phyloP scores from a whole-genome alignment of 2,888 invertebrate genomes.

The Colletes collaris region DNA sequence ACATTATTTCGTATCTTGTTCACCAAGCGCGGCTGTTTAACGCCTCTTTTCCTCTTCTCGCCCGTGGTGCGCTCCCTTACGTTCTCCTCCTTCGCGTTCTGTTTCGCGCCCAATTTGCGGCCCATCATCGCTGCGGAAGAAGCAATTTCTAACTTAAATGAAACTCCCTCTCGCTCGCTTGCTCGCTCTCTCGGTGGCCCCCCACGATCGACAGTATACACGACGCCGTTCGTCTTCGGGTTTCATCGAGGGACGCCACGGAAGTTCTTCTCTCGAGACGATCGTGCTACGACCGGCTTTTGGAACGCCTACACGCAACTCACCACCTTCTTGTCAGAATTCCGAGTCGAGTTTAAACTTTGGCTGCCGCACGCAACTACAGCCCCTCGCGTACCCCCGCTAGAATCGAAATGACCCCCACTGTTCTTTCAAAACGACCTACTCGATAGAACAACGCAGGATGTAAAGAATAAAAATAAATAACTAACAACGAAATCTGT shows the following conservation, averaged over 20 bases:
- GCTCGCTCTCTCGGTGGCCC: constrained; percentile 51
- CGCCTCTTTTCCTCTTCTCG: constrained; percentile 11
- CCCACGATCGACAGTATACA: constrained; percentile 66
- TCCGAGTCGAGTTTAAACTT: constrained; percentile 41
- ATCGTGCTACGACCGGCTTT: constrained; percentile 37
- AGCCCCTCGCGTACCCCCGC: constrained; percentile 2
- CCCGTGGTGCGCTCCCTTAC: constrained; percentile 40
- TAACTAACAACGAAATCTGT: too few relatives aligned
- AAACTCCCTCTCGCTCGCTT: constrained; percentile 77
- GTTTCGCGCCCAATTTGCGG: constrained; percentile 83
- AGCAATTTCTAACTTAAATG: constrained; percentile 83
- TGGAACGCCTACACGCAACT: constrained; percentile 58
- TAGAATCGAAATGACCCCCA: not conserved
- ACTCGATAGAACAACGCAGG: too few relatives aligned
- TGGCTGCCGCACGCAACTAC: constrained; percentile 43
- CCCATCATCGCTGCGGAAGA: constrained; percentile 83
- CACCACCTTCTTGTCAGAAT: constrained; percentile 52
- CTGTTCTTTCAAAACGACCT: not conserved
- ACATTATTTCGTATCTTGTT: constrained; percentile 37
- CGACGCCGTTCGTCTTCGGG: constrained; percentile 52
- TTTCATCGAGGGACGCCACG: constrained; percentile 54
- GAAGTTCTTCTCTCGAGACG: constrained; percentile 51
- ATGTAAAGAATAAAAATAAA: too few relatives aligned
- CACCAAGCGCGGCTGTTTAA: constrained; percentile 32
- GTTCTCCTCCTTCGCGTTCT: constrained; percentile 74